Base-by-base conservation (phyloP, 2,888 invertebrate genomes). In the Trichopoda pennipes region DNA sequence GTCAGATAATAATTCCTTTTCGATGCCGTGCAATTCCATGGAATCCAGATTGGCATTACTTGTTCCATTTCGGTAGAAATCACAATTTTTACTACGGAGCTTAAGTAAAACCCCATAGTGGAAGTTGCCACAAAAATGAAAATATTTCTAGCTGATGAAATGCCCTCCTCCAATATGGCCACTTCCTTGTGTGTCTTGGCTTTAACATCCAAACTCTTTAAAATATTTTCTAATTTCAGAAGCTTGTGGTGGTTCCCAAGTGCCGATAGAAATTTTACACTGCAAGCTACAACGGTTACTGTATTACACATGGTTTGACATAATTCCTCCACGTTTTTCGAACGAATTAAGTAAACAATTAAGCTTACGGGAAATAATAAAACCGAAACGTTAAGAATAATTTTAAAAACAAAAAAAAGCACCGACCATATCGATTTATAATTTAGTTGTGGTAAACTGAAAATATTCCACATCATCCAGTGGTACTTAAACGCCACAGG, bases 21-120 rank as follows among this genome's bases (percentile, higher is more conserved):
- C 4, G 87, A 86, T 23, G 84, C 74, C 56, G 75, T 76, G 86
- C 86, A 90, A 58, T 90, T 78, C 85, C 90, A 87, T 0, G 90
- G 90, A 60, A 86, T 84, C 90, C 89, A 91, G 4, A 85, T 79
- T 0, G 87, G 86, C 74, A 86, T 88, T 78, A 88, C 84, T 6
- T 90, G 56, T 0, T 64, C 74, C 0, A 81, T 77, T 7, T 86
- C 87, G 1, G 58, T 74, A 0, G 86, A 76, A 38, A 81, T 53
- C 70, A 84, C 84, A 0, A 85, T 85, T 1, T 85, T 69, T 58
- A 86, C 70, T 68, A 84, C 84, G 10, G 83, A 78, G n/a, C n/a
- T n/a, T 3, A 44, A 3, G n/a, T n/a, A 9, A 44, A 44, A 44
- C 2, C n/a, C 16, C 4, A 10, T 0, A 35, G 84, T 84, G 1